These are phyloP conservation scores for Paramormyrops hopkinsi DNA, from an alignment of 2,797 vertebrate genomes.

Conservation along the genomic window DNA sequence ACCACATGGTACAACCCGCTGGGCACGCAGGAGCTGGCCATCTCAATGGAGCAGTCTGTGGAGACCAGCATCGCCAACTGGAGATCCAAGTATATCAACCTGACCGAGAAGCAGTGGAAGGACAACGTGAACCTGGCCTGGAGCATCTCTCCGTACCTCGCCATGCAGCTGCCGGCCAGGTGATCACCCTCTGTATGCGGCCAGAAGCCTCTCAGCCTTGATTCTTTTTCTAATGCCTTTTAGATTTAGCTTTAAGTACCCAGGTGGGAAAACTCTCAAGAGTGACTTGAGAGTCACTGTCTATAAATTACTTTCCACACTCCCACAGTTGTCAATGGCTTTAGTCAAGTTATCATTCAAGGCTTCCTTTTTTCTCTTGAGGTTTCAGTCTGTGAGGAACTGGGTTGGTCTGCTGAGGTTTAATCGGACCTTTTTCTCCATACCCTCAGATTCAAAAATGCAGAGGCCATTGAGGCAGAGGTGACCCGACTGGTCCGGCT, in stretches of 20 bases:
- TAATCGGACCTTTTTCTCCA: not conserved
- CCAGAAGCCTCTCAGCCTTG: not conserved
- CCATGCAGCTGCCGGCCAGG: constrained; percentile 86
- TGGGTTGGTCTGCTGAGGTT: not conserved
- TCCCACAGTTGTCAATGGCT: not conserved
- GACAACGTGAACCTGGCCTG: constrained; percentile 94
- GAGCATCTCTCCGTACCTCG: constrained; percentile 88
- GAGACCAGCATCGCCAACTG: constrained; percentile 92
- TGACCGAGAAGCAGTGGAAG: constrained; percentile 95
- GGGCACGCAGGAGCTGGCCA: constrained; percentile 79
- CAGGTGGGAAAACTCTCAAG: not conserved
- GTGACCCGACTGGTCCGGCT: constrained; percentile 88
- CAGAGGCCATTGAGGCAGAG: constrained; percentile 86
- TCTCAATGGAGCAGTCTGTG: constrained; percentile 78
- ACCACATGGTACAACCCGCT: constrained; percentile 94
- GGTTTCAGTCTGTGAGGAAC: not conserved
- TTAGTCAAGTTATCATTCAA: not conserved
- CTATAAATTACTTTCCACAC: not conserved
- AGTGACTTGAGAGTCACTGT: not conserved
- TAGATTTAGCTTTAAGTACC: not conserved
- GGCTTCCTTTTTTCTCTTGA: not conserved
- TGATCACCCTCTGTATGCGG: constrained; percentile 19
- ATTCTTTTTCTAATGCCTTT: not conserved
- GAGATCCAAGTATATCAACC: constrained; percentile 88
- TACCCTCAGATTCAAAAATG: constrained; percentile 83